These are phyloP conservation scores for Micronycteris hirsuta DNA, from an alignment of 2,113 vertebrate genomes.

Conservation along the genomic window DNA sequence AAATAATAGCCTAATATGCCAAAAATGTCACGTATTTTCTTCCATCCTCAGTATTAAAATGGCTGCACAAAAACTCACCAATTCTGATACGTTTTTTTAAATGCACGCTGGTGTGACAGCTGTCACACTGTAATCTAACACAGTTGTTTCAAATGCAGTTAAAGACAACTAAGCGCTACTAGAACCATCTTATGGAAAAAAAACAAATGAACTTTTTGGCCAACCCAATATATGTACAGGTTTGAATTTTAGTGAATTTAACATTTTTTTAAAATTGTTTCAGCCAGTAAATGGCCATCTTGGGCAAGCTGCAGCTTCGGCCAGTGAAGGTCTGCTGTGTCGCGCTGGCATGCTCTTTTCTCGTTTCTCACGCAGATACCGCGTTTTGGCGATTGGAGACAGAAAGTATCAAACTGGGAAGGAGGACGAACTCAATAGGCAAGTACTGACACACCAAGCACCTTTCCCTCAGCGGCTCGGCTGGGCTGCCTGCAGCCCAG, in stretches of 20 bases:
- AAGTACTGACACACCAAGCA: background rate
- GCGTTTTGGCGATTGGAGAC: conserved; percentile 87
- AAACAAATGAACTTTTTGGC: too few relatives aligned
- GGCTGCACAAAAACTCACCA: too few relatives aligned
- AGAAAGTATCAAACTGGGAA: conserved; percentile 67
- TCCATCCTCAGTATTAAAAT: too few relatives aligned
- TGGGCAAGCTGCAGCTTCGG: background rate
- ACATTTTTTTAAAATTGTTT: background rate
- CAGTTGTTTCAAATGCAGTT: too few relatives aligned
- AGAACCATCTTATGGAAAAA: too few relatives aligned
- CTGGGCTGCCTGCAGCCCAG: background rate
- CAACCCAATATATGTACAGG: too few relatives aligned
- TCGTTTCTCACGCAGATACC: conserved; percentile 82
- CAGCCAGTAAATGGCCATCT: background rate
- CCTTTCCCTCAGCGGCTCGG: background rate
- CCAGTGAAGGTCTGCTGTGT: background rate
- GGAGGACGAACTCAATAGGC: conserved; percentile 80
- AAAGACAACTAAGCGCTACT: too few relatives aligned
- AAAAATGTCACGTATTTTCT: too few relatives aligned
- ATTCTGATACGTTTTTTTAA: too few relatives aligned
- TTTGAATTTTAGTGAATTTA: background rate
- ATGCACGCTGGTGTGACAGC: too few relatives aligned
- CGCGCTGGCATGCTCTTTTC: background rate
- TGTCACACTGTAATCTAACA: too few relatives aligned
- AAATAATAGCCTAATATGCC: too few relatives aligned